A percentile compares a stretch with the other conserved stretches of the same genome.
These are phyloP conservation scores for Monopterus albus DNA, from an alignment of 2,113 vertebrate species.

Conservation along the genomic window DNA sequence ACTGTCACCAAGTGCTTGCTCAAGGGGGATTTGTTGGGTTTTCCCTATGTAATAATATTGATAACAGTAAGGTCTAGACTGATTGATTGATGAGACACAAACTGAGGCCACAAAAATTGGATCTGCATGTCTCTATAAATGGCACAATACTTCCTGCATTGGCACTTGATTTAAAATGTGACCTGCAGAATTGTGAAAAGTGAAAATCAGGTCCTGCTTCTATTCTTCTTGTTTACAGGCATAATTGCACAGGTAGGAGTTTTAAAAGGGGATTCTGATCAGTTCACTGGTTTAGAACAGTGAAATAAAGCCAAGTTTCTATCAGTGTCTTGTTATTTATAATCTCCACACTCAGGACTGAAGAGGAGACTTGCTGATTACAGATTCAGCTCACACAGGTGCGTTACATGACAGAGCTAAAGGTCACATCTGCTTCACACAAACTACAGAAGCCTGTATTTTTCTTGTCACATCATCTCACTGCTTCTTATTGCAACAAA, in stretches of 20 bases:
- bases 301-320: neutral
- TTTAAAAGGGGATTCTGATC: neutral
- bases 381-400: conserved; percentile 35
- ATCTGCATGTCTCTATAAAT: no score
- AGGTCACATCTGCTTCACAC: conserved; percentile 51
- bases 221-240: neutral
- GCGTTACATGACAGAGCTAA: conserved; percentile 19
- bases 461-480: conserved; percentile 45
- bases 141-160: no score
- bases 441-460: conserved; percentile 19
- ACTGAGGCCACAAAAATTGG: no score
- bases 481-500: conserved; percentile 2
- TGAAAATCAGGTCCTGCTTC: neutral
- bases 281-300: no score
- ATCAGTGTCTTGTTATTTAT: conserved; percentile 1
- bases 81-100: no score
- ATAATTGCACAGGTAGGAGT: neutral
- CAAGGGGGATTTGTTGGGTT: no score
- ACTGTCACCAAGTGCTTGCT: no score
- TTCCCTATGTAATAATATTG: no score
- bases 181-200: no score
- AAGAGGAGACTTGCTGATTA: conserved; percentile 26
- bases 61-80: no score
- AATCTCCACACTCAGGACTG: neutral
- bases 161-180: no score